Base-by-base conservation (phyloP, 2,797 vertebrate genomes). In the Crocidura indochinensis region DNA sequence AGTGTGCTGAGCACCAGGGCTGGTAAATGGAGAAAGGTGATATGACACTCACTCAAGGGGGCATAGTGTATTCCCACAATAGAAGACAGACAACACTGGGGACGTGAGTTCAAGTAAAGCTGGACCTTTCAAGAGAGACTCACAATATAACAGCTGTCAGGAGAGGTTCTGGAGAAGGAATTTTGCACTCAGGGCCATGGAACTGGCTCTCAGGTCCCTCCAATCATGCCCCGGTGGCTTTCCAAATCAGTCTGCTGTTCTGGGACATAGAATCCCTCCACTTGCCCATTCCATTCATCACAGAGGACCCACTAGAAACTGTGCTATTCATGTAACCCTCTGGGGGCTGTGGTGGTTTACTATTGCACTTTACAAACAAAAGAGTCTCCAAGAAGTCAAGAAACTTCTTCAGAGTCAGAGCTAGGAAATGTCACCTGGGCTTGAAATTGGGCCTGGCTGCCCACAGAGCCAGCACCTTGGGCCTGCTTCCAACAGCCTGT, bases 321-420 rank as follows among this genome's bases (percentile, higher is more conserved):
- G 10, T 17, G 6, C 51, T 1, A 26, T 62, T 75, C 29, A 6
- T 0, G 0, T 0, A 1, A 17, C 2, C 80, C 68, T 4, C 90
- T 8, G 8, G 20, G 26, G 29, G 3, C 17, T 1, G 47, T 5
- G 17, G 2, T 11, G 19, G 6, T 0, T 0, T 29, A 17, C 44
- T 0, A 14, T 4, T 65, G 46, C 73, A 56, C n/a, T 22, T 53
- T 2, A 38, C n/a, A 29, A 84, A 31, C 81, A 62, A 49, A 10
- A 6, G 65, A 91, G 91, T 64, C 76, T 67, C 64, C 20, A 26
- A 77, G 14, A 56, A 12, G 78, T 51, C 62, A 38, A 67, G 53
- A 0, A 1, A 10, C 47, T 38, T 24, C 62, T 88, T 26, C 38
- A 38, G 62, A 73, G 77, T 89, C 47, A 19, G 56, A 64, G 46